A percentile compares a stretch with the other conserved stretches of the same genome.
phyloP scores from a whole-genome alignment of 2,888 invertebrate genomes.

The Hyalella azteca region DNA sequence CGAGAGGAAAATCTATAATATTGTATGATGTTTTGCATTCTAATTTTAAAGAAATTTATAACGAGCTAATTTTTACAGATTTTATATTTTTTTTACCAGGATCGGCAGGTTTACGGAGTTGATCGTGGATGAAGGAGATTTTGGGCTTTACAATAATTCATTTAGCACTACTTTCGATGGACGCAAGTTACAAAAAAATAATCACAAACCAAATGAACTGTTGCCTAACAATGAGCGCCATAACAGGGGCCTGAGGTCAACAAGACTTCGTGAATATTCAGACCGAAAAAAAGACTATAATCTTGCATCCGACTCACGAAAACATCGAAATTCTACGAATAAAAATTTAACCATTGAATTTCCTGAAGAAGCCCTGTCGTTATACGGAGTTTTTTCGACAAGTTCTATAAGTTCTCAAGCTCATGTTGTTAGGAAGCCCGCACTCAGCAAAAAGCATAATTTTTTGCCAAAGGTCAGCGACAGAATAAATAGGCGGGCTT shows the following conservation, averaged over 20 bases:
- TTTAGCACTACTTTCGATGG: conserved; percentile 39
- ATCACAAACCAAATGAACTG: no score
- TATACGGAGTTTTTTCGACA: conserved; percentile 6
- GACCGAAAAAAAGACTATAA: no score
- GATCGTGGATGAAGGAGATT: conserved; percentile 48
- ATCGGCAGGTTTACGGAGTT: conserved; percentile 40
- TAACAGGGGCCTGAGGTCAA: no score
- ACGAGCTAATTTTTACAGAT: no score
- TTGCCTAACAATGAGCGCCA: no score
- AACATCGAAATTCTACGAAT: neutral
- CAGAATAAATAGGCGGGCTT: conserved; percentile 29
- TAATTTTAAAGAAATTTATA: no score
- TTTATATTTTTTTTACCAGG: no score
- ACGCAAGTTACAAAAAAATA: neutral
- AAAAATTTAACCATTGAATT: neutral
- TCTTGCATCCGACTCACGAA: no score
- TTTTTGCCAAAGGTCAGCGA: conserved; percentile 28
- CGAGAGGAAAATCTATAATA: no score
- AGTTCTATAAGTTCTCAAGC: neutral
- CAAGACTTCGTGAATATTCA: no score
- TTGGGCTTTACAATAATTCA: conserved; percentile 43
- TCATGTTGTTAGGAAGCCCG: conserved; percentile 8
- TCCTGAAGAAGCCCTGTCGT: neutral
- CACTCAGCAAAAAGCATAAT: conserved; percentile 22
- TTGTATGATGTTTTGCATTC: no score